Conservation (phyloP, 2,797 vertebrate species). For the Gouania willdenowi region DNA sequence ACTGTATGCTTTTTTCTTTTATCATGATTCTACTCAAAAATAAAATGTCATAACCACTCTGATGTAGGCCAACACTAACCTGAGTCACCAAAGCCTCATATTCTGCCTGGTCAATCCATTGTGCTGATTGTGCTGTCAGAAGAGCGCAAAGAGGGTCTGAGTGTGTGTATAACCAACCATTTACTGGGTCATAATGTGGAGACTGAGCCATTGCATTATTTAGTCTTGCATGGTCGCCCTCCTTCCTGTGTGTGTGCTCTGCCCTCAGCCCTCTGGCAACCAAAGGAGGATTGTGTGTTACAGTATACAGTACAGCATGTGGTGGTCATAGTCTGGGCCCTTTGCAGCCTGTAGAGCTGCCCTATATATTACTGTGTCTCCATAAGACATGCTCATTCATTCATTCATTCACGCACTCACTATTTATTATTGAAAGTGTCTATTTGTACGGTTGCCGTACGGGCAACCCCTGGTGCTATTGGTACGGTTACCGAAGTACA, state of each 20-base stretch:
- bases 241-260: slow-evolving; percentile 43
- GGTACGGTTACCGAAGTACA: too few relatives aligned
- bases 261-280: slow-evolving; percentile 55
- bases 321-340: slow-evolving; percentile 17
- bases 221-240: slow-evolving; percentile 63
- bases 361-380: slow-evolving; percentile 32
- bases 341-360: slow-evolving; percentile 27
- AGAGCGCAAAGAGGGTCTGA: slow-evolving; percentile 30
- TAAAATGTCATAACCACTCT: too few relatives aligned
- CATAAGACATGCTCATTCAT: not conserved
- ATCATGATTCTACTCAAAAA: too few relatives aligned
- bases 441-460: too few relatives aligned
- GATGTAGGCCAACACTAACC: too few relatives aligned
- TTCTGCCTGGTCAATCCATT: slow-evolving; percentile 22
- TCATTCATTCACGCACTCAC: not conserved
- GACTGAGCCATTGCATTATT: slow-evolving; percentile 71
- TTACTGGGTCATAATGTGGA: slow-evolving; percentile 72
- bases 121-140: slow-evolving; percentile 45
- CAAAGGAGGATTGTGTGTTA: slow-evolving; percentile 38
- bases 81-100: too few relatives aligned
- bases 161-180: slow-evolving; percentile 63
- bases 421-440: too few relatives aligned
- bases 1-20: too few relatives aligned
- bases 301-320: slow-evolving; percentile 22
- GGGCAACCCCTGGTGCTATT: too few relatives aligned